A percentile compares a stretch with the other conserved stretches of the same genome.
These are phyloP conservation scores for Cetoscarus ocellatus DNA, from an alignment of 2,797 vertebrate genomes.

Conservation along the genomic window DNA sequence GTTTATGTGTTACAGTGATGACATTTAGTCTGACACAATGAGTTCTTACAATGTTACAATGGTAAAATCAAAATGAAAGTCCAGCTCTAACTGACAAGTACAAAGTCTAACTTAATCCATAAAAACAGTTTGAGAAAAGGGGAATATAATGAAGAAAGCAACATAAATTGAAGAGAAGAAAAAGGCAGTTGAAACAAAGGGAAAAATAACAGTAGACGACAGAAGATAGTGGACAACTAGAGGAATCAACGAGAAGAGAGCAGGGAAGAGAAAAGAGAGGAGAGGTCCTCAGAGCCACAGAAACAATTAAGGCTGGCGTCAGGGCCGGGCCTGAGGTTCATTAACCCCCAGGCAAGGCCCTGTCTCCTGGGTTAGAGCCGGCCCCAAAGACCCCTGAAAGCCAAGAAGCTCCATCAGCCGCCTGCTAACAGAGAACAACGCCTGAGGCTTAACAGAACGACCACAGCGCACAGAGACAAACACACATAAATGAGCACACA, in stretches of 20 bases:
- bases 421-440: constrained; percentile 60
- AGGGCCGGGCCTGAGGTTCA: constrained; percentile 61
- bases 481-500: constrained; percentile 19
- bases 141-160: not conserved
- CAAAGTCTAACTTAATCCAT: too few species aligned
- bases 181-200: not conserved
- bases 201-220: not conserved
- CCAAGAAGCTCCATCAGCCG: constrained; percentile 50
- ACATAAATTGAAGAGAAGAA: not conserved
- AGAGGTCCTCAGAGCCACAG: constrained; percentile 27
- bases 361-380: constrained; percentile 49
- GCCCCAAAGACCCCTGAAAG: constrained; percentile 46
- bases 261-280: not conserved
- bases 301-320: constrained; percentile 51
- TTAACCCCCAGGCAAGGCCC: constrained; percentile 64
- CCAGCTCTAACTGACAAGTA: too few species aligned
- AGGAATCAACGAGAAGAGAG: not conserved
- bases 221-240: not conserved
- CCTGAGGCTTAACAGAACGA: constrained; percentile 41
- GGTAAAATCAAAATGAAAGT: too few species aligned
- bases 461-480: constrained; percentile 33
- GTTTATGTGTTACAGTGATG: too few species aligned
- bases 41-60: too few species aligned
- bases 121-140: not conserved
- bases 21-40: too few species aligned